Conservation (phyloP, 2,888 invertebrate species). For the Malthinus flaveolus region DNA sequence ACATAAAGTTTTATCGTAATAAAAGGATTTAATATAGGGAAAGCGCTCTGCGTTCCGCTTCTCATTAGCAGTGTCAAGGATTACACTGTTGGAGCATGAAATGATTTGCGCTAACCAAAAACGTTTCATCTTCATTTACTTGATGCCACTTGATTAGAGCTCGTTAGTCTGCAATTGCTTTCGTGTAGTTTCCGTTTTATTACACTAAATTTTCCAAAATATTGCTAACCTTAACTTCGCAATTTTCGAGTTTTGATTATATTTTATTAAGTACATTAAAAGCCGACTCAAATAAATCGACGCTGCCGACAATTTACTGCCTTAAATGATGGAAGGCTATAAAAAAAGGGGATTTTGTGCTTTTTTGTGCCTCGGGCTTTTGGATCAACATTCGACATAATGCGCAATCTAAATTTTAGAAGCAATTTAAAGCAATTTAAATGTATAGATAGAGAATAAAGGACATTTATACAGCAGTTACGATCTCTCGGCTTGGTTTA, state of each 20-base stretch:
- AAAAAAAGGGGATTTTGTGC: neutral
- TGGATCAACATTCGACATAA: slow-evolving; percentile 16
- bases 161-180: slow-evolving; percentile 26
- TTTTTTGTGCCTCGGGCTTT: neutral
- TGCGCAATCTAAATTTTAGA: slow-evolving; percentile 22
- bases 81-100: slow-evolving; percentile 22
- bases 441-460: slow-evolving; percentile 27
- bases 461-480: slow-evolving; percentile 25
- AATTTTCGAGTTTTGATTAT: neutral
- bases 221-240: slow-evolving; percentile 1
- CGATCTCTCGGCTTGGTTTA: slow-evolving; percentile 20
- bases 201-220: slow-evolving; percentile 5
- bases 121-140: slow-evolving; percentile 27
- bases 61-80: slow-evolving; percentile 11
- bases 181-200: slow-evolving; percentile 14
- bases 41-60: slow-evolving; percentile 7
- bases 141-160: slow-evolving; percentile 24
- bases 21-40: slow-evolving; percentile 19
- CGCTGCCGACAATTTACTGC: too few relatives aligned
- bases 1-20: slow-evolving; percentile 14
- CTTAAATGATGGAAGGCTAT: too few relatives aligned
- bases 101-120: slow-evolving; percentile 27
- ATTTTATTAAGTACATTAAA: too few relatives aligned
- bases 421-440: slow-evolving; percentile 28
- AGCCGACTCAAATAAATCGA: too few relatives aligned